Evolutionary conservation across 1,140 invertebrate species (phyloP).

Genomic region (Danaus plexippus): DNA sequence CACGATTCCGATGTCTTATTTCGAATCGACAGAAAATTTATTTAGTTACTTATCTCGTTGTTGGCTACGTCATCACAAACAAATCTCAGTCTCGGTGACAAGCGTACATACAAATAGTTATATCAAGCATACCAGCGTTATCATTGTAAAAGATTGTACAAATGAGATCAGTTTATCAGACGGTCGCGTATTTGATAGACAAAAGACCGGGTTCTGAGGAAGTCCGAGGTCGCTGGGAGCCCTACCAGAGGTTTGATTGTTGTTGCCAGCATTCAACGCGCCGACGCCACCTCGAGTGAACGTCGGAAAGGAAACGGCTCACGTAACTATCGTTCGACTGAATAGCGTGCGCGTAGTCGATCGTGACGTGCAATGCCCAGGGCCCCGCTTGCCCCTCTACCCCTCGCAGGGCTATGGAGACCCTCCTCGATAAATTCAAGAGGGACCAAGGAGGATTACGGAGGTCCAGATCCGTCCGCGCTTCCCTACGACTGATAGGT

Average conservation of each 20-base stretch:
- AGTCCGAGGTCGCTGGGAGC: slow-evolving; percentile 31
- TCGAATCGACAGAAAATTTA: slow-evolving; percentile 18
- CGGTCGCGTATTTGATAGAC: slow-evolving; percentile 28
- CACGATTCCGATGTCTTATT: slow-evolving; percentile 29
- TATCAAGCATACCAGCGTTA: slow-evolving; percentile 46
- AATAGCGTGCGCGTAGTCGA: slow-evolving; percentile 66
- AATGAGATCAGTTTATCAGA: slow-evolving; percentile 58
- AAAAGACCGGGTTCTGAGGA: slow-evolving; percentile 36
- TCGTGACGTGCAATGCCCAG: slow-evolving; percentile 60
- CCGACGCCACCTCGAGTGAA: slow-evolving; percentile 59
- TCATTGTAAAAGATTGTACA: slow-evolving; percentile 61
- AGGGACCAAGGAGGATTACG: slow-evolving; percentile 69
- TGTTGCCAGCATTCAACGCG: slow-evolving; percentile 48
- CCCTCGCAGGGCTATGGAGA: slow-evolving; percentile 65
- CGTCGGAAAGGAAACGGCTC: slow-evolving; percentile 57
- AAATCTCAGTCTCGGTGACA: slow-evolving; percentile 56
- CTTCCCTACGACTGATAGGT: slow-evolving; percentile 78
- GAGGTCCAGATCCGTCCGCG: slow-evolving; percentile 79
- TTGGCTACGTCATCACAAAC: slow-evolving; percentile 46
- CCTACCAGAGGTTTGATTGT: slow-evolving; percentile 47
- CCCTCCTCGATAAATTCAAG: slow-evolving; percentile 63
- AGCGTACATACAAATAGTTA: slow-evolving; percentile 48
- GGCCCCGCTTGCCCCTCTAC: slow-evolving; percentile 45
- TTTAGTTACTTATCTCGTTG: slow-evolving; percentile 27
- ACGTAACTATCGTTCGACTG: slow-evolving; percentile 59